Percentiles rank a stretch among this genome's conserved stretches.
Evolutionary conservation across 2,888 invertebrate genomes (phyloP).

Genomic region (Dimorphilus gyrociliatus): DNA sequence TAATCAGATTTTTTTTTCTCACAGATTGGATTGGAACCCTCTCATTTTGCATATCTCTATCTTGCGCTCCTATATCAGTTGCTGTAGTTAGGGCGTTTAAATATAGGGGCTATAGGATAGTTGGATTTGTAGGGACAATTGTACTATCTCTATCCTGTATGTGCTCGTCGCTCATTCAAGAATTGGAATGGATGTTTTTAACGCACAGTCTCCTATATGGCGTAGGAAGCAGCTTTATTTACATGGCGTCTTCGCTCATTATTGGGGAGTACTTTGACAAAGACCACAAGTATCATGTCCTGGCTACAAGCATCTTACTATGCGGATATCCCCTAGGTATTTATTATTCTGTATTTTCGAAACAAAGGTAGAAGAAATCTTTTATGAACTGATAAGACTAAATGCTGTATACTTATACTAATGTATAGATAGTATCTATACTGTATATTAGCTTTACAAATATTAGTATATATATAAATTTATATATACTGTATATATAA

Average conservation of each 20-base stretch:
- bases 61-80: conserved; percentile 14
- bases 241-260: conserved; percentile 18
- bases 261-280: conserved; percentile 20
- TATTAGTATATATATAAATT: no score
- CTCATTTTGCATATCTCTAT: conserved; percentile 18
- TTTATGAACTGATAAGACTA: no score
- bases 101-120: conserved; percentile 13
- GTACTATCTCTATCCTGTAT: conserved; percentile 14
- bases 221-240: conserved; percentile 16
- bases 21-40: conserved; percentile 20
- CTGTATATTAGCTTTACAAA: no score
- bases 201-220: conserved; percentile 16
- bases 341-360: background rate
- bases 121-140: conserved; percentile 13
- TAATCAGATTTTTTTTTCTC: background rate
- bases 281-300: conserved; percentile 17
- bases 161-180: conserved; percentile 13
- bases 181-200: conserved; percentile 17
- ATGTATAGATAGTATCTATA: no score
- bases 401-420: no score
- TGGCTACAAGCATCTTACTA: conserved; percentile 19
- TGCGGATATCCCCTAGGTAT: conserved; percentile 19
- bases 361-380: no score
- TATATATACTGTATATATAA: no score
- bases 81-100: conserved; percentile 14